phyloP scores from a whole-genome alignment of 1,140 invertebrate species.

The Eriocheir sinensis region DNA sequence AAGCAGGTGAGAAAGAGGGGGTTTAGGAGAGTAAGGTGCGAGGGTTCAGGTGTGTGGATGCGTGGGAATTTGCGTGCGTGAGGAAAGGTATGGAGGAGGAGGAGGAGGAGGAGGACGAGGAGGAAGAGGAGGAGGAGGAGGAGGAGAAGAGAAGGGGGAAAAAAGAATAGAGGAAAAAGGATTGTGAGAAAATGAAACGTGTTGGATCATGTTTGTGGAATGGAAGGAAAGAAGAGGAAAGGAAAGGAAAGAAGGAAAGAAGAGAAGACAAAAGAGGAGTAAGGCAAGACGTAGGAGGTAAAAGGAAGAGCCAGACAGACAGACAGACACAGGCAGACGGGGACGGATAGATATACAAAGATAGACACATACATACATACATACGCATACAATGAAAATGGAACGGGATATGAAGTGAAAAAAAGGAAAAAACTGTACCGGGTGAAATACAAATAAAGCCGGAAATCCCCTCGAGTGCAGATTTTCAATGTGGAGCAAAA shows the following conservation, averaged over 20 bases:
- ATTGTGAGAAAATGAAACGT: background rate
- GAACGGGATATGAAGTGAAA: background rate
- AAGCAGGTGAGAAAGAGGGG: background rate
- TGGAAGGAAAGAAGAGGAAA: conserved; percentile 15
- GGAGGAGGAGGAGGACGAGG: conserved; percentile 7
- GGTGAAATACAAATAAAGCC: no score
- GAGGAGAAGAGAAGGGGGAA: background rate
- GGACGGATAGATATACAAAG: background rate
- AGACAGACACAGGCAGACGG: conserved; percentile 35
- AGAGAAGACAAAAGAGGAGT: background rate
- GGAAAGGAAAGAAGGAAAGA: conserved; percentile 15
- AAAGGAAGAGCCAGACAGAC: conserved; percentile 32
- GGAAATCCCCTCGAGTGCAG: no score
- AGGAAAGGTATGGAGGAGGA: background rate
- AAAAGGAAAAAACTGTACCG: background rate
- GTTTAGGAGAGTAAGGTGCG: background rate
- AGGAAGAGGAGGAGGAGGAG: background rate
- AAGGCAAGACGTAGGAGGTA: background rate
- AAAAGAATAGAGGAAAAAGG: background rate
- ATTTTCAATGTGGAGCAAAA: no score
- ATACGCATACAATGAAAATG: background rate
- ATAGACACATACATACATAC: background rate
- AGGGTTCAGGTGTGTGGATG: no score
- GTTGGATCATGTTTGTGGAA: no score
- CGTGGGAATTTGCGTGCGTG: background rate